Evolutionary conservation across 2,113 vertebrate genomes (phyloP).

Genomic region (Mellivora capensis): DNA sequence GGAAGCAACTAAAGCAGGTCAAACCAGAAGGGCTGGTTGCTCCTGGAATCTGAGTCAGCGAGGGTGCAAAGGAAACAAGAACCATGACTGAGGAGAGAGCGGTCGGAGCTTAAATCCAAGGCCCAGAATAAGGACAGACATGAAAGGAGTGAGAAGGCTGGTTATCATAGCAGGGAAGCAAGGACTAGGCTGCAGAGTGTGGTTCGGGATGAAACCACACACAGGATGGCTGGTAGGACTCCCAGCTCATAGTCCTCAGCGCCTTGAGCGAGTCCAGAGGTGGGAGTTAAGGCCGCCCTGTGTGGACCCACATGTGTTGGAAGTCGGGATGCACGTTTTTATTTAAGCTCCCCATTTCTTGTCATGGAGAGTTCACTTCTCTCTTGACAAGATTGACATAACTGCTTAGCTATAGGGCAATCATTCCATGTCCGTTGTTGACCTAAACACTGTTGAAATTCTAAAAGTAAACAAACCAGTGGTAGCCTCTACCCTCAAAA

Average conservation of each 20-base stretch:
- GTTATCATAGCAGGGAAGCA: neutral
- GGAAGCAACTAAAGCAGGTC: neutral
- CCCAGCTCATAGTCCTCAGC: fast-evolving
- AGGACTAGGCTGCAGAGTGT: neutral
- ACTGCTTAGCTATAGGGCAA: neutral
- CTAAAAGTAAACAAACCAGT: neutral
- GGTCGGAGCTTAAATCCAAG: neutral
- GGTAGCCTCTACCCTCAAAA: neutral
- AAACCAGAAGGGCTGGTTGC: neutral
- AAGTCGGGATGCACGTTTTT: neutral
- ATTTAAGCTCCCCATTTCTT: neutral
- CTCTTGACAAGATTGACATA: neutral
- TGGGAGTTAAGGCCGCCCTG: neutral
- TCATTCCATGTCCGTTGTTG: neutral
- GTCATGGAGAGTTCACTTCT: neutral
- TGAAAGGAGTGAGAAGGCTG: neutral
- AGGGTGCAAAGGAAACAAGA: neutral
- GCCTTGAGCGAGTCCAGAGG: neutral
- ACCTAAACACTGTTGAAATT: neutral
- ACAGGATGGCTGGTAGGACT: neutral
- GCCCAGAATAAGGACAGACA: neutral
- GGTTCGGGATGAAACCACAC: neutral
- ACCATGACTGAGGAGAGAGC: neutral
- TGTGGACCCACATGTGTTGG: neutral
- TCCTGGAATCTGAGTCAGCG: neutral